phyloP scores from a whole-genome alignment of 2,797 vertebrate genomes.

The Xiphophorus birchmanni region DNA sequence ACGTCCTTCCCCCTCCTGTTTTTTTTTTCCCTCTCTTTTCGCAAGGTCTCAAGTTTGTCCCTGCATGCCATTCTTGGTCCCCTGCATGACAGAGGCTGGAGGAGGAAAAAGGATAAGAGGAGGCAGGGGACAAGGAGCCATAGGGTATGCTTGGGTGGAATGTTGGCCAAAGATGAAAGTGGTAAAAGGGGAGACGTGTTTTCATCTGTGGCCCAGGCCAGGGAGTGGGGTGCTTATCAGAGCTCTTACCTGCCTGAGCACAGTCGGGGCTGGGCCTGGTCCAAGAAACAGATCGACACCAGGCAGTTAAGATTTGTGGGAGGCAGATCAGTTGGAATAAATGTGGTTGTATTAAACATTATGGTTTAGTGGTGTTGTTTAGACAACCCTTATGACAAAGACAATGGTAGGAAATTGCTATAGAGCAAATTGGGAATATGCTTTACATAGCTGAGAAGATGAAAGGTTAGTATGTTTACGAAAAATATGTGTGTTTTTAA shows the following conservation, averaged over 20 bases:
- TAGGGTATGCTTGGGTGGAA: slow-evolving; percentile 72
- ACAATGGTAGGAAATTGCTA: neutral
- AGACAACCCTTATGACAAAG: neutral
- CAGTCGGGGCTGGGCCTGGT: slow-evolving; percentile 51
- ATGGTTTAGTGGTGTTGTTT: neutral
- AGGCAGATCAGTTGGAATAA: slow-evolving; percentile 17
- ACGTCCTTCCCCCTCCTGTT: slow-evolving; percentile 64
- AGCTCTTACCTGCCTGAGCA: slow-evolving; percentile 72
- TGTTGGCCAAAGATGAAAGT: slow-evolving; percentile 83
- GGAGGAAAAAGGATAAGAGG: slow-evolving; percentile 60
- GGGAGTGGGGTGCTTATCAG: slow-evolving; percentile 61
- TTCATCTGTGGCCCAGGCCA: slow-evolving; percentile 75
- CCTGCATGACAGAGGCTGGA: slow-evolving; percentile 57
- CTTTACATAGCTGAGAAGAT: neutral
- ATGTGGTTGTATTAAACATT: neutral
- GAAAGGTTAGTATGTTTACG: neutral
- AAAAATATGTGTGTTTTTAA: neutral
- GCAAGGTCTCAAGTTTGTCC: slow-evolving; percentile 74
- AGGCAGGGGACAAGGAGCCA: slow-evolving; percentile 61
- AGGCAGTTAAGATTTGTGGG: slow-evolving; percentile 30
- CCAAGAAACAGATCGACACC: slow-evolving; percentile 44
- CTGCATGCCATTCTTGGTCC: slow-evolving; percentile 68
- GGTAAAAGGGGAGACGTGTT: slow-evolving; percentile 69
- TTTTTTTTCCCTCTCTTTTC: slow-evolving; percentile 46
- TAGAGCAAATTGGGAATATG: neutral